phyloP scores from a whole-genome alignment of 2,888 invertebrate genomes.

The Yponomeuta malinellus region DNA sequence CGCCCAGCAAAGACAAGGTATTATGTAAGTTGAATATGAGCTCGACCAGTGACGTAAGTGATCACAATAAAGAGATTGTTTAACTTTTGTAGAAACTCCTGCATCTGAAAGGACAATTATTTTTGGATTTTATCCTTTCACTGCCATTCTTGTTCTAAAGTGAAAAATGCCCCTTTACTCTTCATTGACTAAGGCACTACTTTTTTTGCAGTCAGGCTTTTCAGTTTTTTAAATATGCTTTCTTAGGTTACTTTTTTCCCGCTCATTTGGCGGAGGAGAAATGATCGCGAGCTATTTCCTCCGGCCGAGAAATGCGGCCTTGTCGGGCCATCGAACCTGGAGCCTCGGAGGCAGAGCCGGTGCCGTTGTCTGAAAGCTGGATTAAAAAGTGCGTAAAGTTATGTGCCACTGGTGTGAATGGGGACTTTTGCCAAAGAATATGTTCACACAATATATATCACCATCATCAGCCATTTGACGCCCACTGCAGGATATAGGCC shows the following conservation, averaged over 20 bases:
- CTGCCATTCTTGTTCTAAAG: too few species aligned
- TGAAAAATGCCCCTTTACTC: too few species aligned
- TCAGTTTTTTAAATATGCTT: constrained; percentile 3
- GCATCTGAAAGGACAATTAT: too few species aligned
- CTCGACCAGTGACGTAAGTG: too few species aligned
- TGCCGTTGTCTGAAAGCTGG: constrained; percentile 21
- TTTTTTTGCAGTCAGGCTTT: constrained; percentile 14
- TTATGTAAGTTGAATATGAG: too few species aligned
- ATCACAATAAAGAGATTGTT: too few species aligned
- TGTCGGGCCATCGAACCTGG: constrained; percentile 52
- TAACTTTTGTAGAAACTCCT: too few species aligned
- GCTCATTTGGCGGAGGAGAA: constrained; percentile 41
- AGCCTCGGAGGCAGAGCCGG: constrained; percentile 25
- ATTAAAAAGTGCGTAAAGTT: background rate
- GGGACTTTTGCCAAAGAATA: background rate
- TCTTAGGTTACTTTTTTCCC: constrained; percentile 36
- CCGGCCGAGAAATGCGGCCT: constrained; percentile 61
- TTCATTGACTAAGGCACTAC: background rate
- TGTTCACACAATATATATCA: too few species aligned
- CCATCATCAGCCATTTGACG: too few species aligned
- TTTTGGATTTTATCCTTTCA: too few species aligned
- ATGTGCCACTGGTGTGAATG: background rate
- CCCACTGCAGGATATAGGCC: too few species aligned
- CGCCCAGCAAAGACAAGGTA: too few species aligned
- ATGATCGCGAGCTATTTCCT: constrained; percentile 56